Evolutionary conservation across 2,113 vertebrate species (phyloP).

Genomic region (Bufo bufo): DNA sequence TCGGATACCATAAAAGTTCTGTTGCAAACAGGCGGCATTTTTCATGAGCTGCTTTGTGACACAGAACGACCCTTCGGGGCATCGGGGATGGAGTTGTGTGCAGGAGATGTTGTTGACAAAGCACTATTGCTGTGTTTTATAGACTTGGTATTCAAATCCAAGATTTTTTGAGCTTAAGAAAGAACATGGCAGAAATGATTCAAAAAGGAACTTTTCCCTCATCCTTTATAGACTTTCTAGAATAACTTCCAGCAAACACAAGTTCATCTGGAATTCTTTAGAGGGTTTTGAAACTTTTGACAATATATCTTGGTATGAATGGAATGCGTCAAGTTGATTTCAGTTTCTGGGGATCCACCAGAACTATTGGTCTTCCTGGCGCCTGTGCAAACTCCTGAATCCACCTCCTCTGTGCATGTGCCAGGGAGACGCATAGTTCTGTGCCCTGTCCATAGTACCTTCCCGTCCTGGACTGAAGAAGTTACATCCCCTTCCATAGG

Average conservation of each 20-base stretch:
- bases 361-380: no score
- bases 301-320: background rate
- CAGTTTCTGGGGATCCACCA: background rate
- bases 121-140: constrained; percentile 43
- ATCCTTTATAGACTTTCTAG: background rate
- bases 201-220: background rate
- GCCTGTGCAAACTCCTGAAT: no score
- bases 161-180: background rate
- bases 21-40: constrained; percentile 20
- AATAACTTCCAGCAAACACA: background rate
- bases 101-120: constrained; percentile 49
- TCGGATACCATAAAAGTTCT: constrained; percentile 36
- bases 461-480: no score
- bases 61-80: constrained; percentile 45
- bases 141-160: constrained; percentile 37
- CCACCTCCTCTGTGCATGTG: no score
- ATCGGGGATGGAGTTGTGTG: constrained; percentile 11
- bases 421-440: no score
- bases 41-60: constrained; percentile 45
- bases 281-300: background rate
- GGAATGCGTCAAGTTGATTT: background rate
- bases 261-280: background rate
- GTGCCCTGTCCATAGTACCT: no score
- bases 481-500: no score
- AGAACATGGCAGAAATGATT: background rate